A percentile compares a stretch with the other conserved stretches of the same genome.
These are phyloP conservation scores for Aulostomus chinensis DNA, from an alignment of 2,797 vertebrate genomes.

Conservation along the genomic window DNA sequence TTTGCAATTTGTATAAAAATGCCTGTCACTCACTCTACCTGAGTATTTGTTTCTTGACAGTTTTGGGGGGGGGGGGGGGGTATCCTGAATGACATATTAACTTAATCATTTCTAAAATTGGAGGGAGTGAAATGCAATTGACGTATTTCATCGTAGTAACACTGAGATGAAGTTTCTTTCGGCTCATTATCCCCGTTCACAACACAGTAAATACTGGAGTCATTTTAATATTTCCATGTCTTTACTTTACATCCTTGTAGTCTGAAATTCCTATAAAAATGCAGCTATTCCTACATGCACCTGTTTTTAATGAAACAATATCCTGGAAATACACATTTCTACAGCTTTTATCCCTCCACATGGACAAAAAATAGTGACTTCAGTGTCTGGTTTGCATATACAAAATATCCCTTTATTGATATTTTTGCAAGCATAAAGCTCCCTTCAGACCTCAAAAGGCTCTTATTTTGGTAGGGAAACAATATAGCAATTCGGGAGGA, in stretches of 20 bases:
- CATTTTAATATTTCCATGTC: not conserved
- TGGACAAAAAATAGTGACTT: not conserved
- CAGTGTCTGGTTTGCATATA: slow-evolving; percentile 52
- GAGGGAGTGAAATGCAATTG: slow-evolving; percentile 27
- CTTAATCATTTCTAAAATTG: slow-evolving; percentile 55
- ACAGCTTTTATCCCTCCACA: not conserved
- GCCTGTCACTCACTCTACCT: slow-evolving; percentile 60
- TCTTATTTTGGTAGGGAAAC: slow-evolving; percentile 27
- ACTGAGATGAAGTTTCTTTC: no score
- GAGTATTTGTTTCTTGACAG: slow-evolving; percentile 47
- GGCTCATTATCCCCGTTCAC: no score
- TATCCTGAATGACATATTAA: slow-evolving; percentile 49
- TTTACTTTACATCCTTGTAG: no score
- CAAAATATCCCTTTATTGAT: slow-evolving; percentile 84
- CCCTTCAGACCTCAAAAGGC: slow-evolving; percentile 24
- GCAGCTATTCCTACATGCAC: no score
- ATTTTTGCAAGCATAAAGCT: slow-evolving; percentile 73
- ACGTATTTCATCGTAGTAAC: slow-evolving; percentile 11
- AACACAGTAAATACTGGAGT: not conserved
- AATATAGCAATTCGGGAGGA: slow-evolving; percentile 40
- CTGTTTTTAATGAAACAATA: not conserved
- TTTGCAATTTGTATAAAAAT: slow-evolving; percentile 24
- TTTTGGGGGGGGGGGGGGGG: slow-evolving; percentile 13
- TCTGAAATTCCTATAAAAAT: no score
- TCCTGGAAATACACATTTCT: not conserved